phyloP scores from a whole-genome alignment of 2,797 vertebrate species.

The Alauda arvensis region DNA sequence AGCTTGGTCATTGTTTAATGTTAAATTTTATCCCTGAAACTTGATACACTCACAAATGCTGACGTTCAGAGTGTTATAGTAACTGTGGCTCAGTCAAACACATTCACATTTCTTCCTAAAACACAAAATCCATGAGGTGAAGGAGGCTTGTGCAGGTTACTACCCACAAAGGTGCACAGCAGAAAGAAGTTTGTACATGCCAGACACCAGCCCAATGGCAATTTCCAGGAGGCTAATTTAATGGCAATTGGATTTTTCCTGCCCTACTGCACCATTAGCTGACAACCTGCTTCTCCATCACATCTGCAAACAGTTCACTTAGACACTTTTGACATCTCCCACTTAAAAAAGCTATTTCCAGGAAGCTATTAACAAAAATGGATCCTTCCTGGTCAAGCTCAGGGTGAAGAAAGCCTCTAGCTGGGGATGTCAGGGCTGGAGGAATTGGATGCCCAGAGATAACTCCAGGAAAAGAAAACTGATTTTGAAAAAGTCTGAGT shows the following conservation, averaged over 20 bases:
- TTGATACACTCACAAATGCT: constrained; percentile 23
- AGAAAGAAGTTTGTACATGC: constrained; percentile 17
- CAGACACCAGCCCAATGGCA: constrained; percentile 66
- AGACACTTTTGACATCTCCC: constrained; percentile 76
- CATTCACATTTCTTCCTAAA: constrained; percentile 27
- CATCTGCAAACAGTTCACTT: constrained; percentile 84
- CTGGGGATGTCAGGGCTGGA: constrained; percentile 10
- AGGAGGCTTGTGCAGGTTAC: neutral
- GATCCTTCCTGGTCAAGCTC: constrained; percentile 79
- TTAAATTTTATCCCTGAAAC: constrained; percentile 56
- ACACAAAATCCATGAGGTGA: neutral
- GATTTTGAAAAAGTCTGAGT: neutral
- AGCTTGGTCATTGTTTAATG: constrained; percentile 58
- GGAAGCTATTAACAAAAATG: constrained; percentile 82
- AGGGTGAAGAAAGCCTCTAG: constrained; percentile 53
- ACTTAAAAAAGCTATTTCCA: constrained; percentile 75
- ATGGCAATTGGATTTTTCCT: constrained; percentile 78
- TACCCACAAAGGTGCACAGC: neutral
- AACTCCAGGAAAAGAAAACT: neutral
- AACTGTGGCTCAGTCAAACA: constrained; percentile 49
- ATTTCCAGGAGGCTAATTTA: constrained; percentile 76
- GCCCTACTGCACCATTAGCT: constrained; percentile 75
- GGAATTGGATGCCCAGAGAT: neutral
- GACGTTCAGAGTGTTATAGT: constrained; percentile 1
- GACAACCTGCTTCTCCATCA: constrained; percentile 75